phyloP scores from a whole-genome alignment of 2,888 invertebrate genomes.

The Sinodicranocentrus sp. region DNA sequence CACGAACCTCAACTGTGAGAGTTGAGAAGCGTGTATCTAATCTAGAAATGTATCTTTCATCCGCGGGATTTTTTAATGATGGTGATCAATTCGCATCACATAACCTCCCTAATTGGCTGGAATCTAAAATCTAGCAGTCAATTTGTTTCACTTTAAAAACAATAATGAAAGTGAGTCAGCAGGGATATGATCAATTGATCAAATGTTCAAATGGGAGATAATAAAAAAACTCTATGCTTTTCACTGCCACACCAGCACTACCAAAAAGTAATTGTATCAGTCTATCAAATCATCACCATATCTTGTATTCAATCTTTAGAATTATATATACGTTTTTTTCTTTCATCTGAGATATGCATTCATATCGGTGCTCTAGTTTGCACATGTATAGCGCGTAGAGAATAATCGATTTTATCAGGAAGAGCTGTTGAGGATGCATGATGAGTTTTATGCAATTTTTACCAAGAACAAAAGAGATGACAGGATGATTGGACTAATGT shows the following conservation, averaged over 20 bases:
- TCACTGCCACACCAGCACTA: not conserved
- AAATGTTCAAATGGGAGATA: no score
- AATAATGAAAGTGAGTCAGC: slow-evolving; percentile 48
- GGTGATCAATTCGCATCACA: slow-evolving; percentile 45
- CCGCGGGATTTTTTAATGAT: slow-evolving; percentile 41
- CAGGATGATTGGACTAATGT: not conserved
- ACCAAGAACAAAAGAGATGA: not conserved
- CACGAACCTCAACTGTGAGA: slow-evolving; percentile 2
- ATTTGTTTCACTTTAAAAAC: slow-evolving; percentile 59
- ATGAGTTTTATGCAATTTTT: not conserved
- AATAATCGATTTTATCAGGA: not conserved
- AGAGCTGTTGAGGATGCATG: no score
- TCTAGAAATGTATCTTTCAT: slow-evolving; percentile 13
- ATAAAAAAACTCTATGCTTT: not conserved
- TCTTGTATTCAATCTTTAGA: not conserved
- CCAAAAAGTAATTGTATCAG: not conserved
- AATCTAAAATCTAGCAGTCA: slow-evolving; percentile 22
- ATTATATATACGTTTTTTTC: not conserved
- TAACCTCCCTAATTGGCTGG: slow-evolving; percentile 43
- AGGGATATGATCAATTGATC: not conserved
- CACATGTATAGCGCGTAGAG: no score
- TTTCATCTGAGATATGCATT: not conserved
- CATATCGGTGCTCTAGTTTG: not conserved
- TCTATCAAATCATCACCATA: not conserved
- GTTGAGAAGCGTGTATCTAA: not conserved